These are phyloP conservation scores for Drosophila ercepeae DNA, from an alignment of 1,140 invertebrate genomes.

Conservation along the genomic window DNA sequence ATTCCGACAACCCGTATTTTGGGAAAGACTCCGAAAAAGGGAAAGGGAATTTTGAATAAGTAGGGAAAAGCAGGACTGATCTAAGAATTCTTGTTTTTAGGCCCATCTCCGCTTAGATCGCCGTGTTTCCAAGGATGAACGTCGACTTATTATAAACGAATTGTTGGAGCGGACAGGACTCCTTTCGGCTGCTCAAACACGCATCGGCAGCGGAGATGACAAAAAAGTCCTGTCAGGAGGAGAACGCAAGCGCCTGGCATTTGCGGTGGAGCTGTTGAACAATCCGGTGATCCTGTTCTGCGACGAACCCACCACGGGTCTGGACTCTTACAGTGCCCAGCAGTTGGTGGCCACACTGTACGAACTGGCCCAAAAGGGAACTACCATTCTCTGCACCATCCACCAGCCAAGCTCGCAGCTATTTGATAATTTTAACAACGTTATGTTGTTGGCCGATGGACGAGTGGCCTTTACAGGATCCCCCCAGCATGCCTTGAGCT, in stretches of 20 bases:
- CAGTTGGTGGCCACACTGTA: slow-evolving; percentile 92
- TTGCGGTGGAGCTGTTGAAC: slow-evolving; percentile 96
- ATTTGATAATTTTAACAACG: slow-evolving; percentile 93
- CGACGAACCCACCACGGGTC: slow-evolving; percentile 97
- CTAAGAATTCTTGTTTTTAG: slow-evolving; percentile 84
- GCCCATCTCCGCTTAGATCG: slow-evolving; percentile 92
- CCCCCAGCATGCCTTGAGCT: slow-evolving; percentile 88
- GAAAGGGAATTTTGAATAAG: no score
- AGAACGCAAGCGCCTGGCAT: slow-evolving; percentile 95
- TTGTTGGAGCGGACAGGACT: slow-evolving; percentile 91
- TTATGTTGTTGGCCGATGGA: slow-evolving; percentile 95
- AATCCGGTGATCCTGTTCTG: slow-evolving; percentile 97
- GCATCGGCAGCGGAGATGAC: slow-evolving; percentile 89
- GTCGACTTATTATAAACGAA: slow-evolving; percentile 88
- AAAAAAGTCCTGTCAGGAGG: slow-evolving; percentile 96
- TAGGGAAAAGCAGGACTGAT: no score
- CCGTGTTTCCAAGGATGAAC: slow-evolving; percentile 85
- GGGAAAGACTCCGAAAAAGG: no score
- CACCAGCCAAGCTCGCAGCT: slow-evolving; percentile 97
- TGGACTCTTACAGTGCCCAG: slow-evolving; percentile 96
- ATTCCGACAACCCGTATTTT: no score
- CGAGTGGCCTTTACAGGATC: slow-evolving; percentile 94
- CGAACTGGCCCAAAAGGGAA: slow-evolving; percentile 87
- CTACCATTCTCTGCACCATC: slow-evolving; percentile 97
- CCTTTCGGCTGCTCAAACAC: slow-evolving; percentile 87